Conservation (phyloP, 2,113 vertebrate species). For the Daboia siamensis region DNA sequence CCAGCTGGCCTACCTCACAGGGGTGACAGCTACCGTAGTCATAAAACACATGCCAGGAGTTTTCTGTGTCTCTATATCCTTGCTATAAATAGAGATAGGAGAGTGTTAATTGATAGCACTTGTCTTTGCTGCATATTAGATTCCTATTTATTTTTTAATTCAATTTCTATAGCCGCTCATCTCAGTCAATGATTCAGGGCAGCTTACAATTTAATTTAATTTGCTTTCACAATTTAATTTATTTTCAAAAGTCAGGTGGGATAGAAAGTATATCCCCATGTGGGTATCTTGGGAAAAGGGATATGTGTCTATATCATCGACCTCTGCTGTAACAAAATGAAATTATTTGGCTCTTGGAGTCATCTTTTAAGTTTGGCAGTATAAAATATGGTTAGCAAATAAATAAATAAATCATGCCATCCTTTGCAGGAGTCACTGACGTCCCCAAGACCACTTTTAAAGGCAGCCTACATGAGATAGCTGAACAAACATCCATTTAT, state of each 20-base stretch:
- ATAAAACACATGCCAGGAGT: background rate
- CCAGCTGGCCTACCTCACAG: background rate
- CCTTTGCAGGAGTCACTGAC: background rate
- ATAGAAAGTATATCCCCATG: background rate
- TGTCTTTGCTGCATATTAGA: background rate
- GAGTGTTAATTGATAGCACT: background rate
- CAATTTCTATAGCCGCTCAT: background rate
- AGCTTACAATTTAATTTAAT: background rate
- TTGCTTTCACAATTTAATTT: background rate
- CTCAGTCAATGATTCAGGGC: background rate
- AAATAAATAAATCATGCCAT: background rate
- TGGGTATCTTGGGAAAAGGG: background rate
- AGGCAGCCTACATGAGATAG: background rate
- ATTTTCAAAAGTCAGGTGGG: background rate
- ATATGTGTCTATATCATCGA: background rate
- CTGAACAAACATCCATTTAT: background rate
- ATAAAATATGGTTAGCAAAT: background rate
- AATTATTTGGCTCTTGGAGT: background rate
- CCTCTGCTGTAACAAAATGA: background rate
- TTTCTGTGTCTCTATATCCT: background rate
- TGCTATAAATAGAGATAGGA: background rate
- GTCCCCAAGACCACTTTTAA: background rate
- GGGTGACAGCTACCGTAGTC: background rate
- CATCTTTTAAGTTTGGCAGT: background rate
- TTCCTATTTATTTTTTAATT: background rate